A percentile compares a stretch with the other conserved stretches of the same genome.
Conservation (phyloP, 2,888 invertebrate species). For the Leucania comma region DNA sequence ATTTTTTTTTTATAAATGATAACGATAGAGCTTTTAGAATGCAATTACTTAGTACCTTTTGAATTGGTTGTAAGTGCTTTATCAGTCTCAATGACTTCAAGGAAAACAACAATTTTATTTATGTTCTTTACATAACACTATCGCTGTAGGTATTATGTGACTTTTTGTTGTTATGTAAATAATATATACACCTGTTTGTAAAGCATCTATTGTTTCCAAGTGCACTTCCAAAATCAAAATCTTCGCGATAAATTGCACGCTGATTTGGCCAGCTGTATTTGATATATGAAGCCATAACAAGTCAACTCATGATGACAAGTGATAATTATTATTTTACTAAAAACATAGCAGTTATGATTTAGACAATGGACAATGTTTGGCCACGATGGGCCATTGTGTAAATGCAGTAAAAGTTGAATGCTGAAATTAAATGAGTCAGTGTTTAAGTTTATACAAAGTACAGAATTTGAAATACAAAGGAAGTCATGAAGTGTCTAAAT, state of each 20-base stretch:
- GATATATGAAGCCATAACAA: conserved; percentile 3
- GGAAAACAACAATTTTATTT: conserved; percentile 22
- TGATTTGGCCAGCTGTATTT: not conserved
- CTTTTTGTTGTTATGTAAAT: no score
- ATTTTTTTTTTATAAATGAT: not conserved
- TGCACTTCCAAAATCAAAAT: not conserved
- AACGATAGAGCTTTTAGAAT: not conserved
- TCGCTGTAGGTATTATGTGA: no score
- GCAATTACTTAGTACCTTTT: conserved; percentile 14
- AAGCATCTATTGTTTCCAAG: not conserved
- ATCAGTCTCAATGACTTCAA: conserved; percentile 2
- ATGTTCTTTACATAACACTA: no score
- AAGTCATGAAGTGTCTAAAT: not conserved
- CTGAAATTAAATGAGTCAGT: conserved; percentile 31
- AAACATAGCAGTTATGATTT: not conserved
- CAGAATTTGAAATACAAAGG: not conserved
- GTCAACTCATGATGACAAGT: not conserved
- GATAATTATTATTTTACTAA: conserved; percentile 8
- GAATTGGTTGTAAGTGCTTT: conserved; percentile 1
- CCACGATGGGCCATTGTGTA: conserved; percentile 18
- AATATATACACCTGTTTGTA: no score
- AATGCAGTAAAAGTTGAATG: conserved; percentile 16
- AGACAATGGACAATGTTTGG: conserved; percentile 23
- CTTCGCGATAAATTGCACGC: no score
- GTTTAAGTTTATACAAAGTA: conserved; percentile 2